Base-by-base conservation (phyloP, 2,888 invertebrate genomes). In the Parasteatoda lunata region DNA sequence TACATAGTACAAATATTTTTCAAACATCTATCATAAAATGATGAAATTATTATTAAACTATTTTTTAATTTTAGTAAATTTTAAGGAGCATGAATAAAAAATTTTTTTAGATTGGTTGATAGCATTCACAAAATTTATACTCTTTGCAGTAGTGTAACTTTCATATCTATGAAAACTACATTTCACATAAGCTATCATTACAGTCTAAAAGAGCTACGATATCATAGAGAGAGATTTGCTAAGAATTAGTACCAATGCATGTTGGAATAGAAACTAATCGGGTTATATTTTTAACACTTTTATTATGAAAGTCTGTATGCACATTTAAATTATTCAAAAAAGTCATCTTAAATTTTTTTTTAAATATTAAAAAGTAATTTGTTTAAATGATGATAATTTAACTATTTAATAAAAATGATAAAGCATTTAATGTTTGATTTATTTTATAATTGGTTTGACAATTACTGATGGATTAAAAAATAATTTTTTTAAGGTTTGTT, bases 261-360 rank as follows among this genome's bases (percentile, higher is more conserved):
- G 65, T 79, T 71, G 65, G 72, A 68, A 64, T 48, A 30, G 6
- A 84, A 84, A 64, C 80, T 85, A 85, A 80, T 48, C 76, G 81
- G 69, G 69, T 64, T 52, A 66, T 72, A 73, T 78, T 75, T 13
- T 49, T 76, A 47, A 49, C 65, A 65, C 13, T 11, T n/a, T 76
- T 59, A 75, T 76, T 52, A 68, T 69, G 76, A 79, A 71, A 80
- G 79, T 66, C 80, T 85, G 85, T 64, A 85, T 70, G 85, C 52
- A 70, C 59, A 59, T 5, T 59, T 9, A 59, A 13, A 59, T 0
- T 59, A n/a, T 59, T 13, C 9, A 45, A 45, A 68, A 68, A 15
- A 68, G 9, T 15, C 9, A 66, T 13, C 66, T 30, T 15, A 15
- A 30, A 7, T 45, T 15, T 5, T 30, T 30, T 15, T 15, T 9